These are phyloP conservation scores for Neocloeon triangulifer DNA, from an alignment of 1,140 invertebrate species.

Conservation along the genomic window DNA sequence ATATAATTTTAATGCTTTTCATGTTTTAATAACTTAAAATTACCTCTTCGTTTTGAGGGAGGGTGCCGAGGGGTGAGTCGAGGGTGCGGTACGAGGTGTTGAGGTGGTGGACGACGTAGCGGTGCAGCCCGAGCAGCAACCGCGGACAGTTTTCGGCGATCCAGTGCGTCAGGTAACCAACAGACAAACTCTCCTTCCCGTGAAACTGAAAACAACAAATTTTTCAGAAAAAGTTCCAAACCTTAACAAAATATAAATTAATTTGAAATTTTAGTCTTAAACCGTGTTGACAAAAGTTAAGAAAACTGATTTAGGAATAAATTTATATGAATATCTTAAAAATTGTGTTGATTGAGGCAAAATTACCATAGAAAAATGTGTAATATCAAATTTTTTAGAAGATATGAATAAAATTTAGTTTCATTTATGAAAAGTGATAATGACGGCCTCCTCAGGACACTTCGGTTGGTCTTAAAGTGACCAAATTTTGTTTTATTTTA, in stretches of 20 bases:
- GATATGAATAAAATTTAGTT: too few relatives aligned
- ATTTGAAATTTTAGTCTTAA: neutral
- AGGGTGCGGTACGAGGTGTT: constrained; percentile 42
- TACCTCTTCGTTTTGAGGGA: constrained; percentile 1
- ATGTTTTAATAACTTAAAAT: constrained; percentile 8
- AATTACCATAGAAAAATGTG: too few relatives aligned
- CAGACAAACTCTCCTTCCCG: constrained; percentile 43
- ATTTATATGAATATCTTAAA: too few relatives aligned
- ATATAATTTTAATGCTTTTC: too few relatives aligned
- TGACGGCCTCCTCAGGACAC: too few relatives aligned
- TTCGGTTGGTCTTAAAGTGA: too few relatives aligned
- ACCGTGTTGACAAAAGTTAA: too few relatives aligned
- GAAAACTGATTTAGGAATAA: too few relatives aligned
- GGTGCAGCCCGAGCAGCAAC: constrained; percentile 50
- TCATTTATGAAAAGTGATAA: too few relatives aligned
- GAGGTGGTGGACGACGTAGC: constrained; percentile 49
- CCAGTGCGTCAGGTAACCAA: constrained; percentile 56
- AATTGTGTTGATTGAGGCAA: too few relatives aligned
- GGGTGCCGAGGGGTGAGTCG: constrained; percentile 8
- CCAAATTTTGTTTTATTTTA: too few relatives aligned
- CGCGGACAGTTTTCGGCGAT: constrained; percentile 48
- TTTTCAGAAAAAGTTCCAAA: constrained; percentile 5
- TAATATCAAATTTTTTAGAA: too few relatives aligned
- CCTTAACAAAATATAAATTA: neutral
- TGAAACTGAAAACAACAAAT: constrained; percentile 32